Evolutionary conservation across 2,113 vertebrate species (phyloP), one percentile per base, ranked within the genome.

Genomic region (Phalacrocorax carbo): DNA sequence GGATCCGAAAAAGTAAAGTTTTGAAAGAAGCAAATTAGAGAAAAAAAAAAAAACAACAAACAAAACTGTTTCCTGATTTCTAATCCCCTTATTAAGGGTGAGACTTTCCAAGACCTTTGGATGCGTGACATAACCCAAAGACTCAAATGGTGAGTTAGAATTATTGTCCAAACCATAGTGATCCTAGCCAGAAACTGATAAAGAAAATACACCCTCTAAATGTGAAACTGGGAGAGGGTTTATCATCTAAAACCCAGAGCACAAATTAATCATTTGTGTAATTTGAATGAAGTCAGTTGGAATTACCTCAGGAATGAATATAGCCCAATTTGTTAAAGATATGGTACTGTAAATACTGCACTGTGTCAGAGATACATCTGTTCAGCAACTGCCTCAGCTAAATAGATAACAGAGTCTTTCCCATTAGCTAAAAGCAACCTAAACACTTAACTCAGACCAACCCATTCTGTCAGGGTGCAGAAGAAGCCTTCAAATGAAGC

Each of bases 311-410:
- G 70, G 54, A 91, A 95, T 58, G 4, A 92, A 87, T 85, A 86
- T 81, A 89, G 54, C 44, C 66, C 44, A 71, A 90, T 95, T 94
- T 95, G 42, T 96, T 89, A 94, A 93, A 83, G 58, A 91, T 90
- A 86, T 15, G 29, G 34, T 96, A 82, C 49, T 85, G 73, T 83
- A 92, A 96, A 91, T 82, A 79, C 46, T 82, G 52, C 58, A 51
- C 36, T 49, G 30, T 91, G 70, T 89, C 77, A 88, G 69, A 72
- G 72, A 58, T 73, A 36, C 86, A 91, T 90, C 62, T 93, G 82
- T 85, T 88, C 86, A 92, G 70, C 58, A 84, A 96, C 86, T 70
- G 54, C 55, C 40, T 84, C 46, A 81, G 76, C 38, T 92, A 96
- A 93, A 91, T n/a, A 93, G 83, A 69, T 77, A 92, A 81, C 34